These are phyloP conservation scores for Microvelia longipes DNA, from an alignment of 1,140 invertebrate genomes.

Conservation along the genomic window DNA sequence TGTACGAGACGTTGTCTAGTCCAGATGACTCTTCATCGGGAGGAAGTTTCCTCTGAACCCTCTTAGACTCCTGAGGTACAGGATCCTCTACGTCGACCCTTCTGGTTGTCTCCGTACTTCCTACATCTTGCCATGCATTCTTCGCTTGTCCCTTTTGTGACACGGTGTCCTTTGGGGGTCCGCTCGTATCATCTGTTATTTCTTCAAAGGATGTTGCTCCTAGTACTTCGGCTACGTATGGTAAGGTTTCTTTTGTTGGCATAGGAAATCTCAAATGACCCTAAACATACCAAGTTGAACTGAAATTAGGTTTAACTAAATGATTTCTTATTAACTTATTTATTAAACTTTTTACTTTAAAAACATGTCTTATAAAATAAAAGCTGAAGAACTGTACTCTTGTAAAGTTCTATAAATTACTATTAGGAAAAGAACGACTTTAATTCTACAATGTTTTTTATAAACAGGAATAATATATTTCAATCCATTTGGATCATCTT, in stretches of 20 bases:
- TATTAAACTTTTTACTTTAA: too few species aligned
- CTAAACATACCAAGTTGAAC: too few species aligned
- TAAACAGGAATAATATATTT: too few species aligned
- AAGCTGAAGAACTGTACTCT: too few species aligned
- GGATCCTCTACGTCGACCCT: neutral
- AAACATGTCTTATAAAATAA: too few species aligned
- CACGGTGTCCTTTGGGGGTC: neutral
- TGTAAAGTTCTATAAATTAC: too few species aligned
- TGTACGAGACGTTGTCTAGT: constrained; percentile 9
- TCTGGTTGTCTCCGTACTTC: constrained; percentile 1
- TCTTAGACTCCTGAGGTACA: constrained; percentile 4
- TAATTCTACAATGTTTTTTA: too few species aligned
- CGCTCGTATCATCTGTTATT: constrained; percentile 10
- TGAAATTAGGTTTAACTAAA: too few species aligned
- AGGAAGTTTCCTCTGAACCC: constrained; percentile 19
- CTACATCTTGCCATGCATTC: constrained; percentile 4
- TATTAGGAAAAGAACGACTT: too few species aligned
- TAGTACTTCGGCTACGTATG: constrained; percentile 21
- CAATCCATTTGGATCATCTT: too few species aligned
- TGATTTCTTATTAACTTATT: too few species aligned
- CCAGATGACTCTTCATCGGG: constrained; percentile 9
- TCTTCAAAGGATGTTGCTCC: constrained; percentile 20
- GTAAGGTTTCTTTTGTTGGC: constrained; percentile 19
- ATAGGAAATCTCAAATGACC: constrained; percentile 13
- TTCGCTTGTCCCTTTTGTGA: neutral